Percentiles rank a stretch among this genome's conserved stretches.
Evolutionary conservation across 2,888 invertebrate genomes (phyloP).

Genomic region (Aphrophora alni): DNA sequence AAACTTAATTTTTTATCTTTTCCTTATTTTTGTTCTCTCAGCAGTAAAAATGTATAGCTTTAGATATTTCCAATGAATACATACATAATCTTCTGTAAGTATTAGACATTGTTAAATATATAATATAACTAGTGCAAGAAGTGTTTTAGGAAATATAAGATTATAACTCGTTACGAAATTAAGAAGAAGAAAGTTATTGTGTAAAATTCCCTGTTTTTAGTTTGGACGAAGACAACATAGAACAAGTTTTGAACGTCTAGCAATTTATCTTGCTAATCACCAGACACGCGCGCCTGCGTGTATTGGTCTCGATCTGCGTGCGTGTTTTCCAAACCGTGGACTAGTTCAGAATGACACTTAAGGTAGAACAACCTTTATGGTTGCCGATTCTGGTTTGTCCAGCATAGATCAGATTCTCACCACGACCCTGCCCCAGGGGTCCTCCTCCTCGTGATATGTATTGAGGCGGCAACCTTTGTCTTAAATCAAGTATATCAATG

Average conservation of each 20-base stretch:
- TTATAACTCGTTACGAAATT: too few relatives aligned
- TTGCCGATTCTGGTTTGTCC: conserved; percentile 9
- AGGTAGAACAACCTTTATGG: conserved; percentile 7
- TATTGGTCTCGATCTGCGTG: not conserved
- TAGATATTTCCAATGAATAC: too few relatives aligned
- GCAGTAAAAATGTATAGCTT: too few relatives aligned
- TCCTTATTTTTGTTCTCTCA: too few relatives aligned
- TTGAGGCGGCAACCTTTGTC: not conserved
- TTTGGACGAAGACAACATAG: not conserved
- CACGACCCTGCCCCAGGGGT: conserved; percentile 1
- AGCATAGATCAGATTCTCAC: not conserved
- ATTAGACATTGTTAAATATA: too few relatives aligned
- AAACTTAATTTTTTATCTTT: too few relatives aligned
- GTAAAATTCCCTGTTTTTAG: too few relatives aligned
- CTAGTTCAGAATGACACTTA: not conserved
- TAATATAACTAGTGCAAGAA: too few relatives aligned
- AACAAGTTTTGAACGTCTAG: too few relatives aligned
- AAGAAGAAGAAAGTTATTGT: too few relatives aligned
- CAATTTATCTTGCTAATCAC: not conserved
- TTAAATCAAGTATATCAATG: not conserved
- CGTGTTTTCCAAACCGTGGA: not conserved
- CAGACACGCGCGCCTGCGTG: not conserved
- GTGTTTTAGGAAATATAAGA: too few relatives aligned
- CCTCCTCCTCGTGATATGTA: not conserved
- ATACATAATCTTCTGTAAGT: too few relatives aligned